Base-by-base conservation (phyloP, 2,888 invertebrate species). In the Xestia c-nigrum region DNA sequence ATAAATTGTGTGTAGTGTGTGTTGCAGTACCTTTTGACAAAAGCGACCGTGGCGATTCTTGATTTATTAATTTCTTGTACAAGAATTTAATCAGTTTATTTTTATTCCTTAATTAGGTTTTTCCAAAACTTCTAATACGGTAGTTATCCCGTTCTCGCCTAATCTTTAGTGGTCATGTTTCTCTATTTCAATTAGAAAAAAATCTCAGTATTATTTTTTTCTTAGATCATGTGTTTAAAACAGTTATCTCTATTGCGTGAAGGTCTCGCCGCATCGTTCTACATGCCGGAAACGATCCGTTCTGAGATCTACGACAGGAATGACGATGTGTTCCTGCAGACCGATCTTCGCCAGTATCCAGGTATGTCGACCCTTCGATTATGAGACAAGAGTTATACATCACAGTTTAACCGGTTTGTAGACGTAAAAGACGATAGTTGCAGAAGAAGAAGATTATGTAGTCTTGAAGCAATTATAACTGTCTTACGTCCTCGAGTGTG, bases 221-320 rank as follows among this genome's bases (percentile, higher is more conserved):
- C 10, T 38, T 46, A 24, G 43, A 31, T 16, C n/a, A 40, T n/a
- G 10, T 24, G 1, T 31, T 21, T 52, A 12, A 55, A 67, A 55
- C 6, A 14, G 12, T 59, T 74, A 75, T 66, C 16, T 85, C 31
- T 78, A 10, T 81, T 76, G 47, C 80, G 63, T 65, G 9, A 83
- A 96, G 97, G 96, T 81, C 92, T 97, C 47, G 95, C 97, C 46
- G 97, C 98, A 1, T 97, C 98, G 43, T 99, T 98, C 96, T 99
- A 99, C 94, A 97, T 98, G 93, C 98, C 98, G 46, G 99, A 99
- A 90, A 98, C 98, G 89, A 97, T 99, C 90, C 97, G 98, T 87
- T 95, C 97, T 88, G 98, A 98, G 92, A 97, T 98, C 76, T 97
- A 98, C 89, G 97, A 98, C 89, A 97, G 98, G 85, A 98, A 98